Evolutionary conservation across 1,140 invertebrate genomes (phyloP).

Genomic region (Pectinophora gossypiella): DNA sequence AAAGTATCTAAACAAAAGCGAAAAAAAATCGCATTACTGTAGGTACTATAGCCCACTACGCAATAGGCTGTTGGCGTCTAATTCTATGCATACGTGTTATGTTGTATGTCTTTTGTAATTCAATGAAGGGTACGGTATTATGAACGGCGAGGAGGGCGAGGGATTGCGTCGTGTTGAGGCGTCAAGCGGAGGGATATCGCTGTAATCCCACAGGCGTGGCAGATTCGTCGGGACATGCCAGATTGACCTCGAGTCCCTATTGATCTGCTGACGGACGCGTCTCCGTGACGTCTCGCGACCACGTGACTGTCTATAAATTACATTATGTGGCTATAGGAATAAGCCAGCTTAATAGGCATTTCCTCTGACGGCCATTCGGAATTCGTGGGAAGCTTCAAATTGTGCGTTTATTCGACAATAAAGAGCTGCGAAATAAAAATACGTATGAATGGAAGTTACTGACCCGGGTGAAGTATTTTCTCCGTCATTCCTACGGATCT

Average conservation of each 20-base stretch:
- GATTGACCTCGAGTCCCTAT: conserved; percentile 44
- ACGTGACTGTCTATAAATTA: conserved; percentile 21
- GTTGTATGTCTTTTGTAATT: neutral
- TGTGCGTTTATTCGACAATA: too few species aligned
- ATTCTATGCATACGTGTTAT: too few species aligned
- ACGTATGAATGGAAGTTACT: too few species aligned
- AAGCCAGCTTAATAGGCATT: too few species aligned
- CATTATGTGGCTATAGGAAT: conserved; percentile 8
- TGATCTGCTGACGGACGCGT: conserved; percentile 37
- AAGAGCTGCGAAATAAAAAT: too few species aligned
- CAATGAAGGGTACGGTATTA: neutral
- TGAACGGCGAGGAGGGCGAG: neutral
- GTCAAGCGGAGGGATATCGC: neutral
- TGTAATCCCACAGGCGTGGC: conserved; percentile 23
- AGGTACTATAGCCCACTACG: too few species aligned
- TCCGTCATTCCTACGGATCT: conserved; percentile 68
- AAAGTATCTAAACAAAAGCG: too few species aligned
- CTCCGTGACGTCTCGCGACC: conserved; percentile 35
- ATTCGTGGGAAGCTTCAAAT: too few species aligned
- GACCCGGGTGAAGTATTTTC: conserved; percentile 65
- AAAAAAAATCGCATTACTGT: too few species aligned
- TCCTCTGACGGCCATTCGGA: too few species aligned
- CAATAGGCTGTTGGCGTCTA: too few species aligned
- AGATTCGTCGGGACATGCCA: conserved; percentile 28
- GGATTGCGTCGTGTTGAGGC: neutral